phyloP scores from a whole-genome alignment of 2,888 invertebrate genomes.

The Zygogramma bicolorata region DNA sequence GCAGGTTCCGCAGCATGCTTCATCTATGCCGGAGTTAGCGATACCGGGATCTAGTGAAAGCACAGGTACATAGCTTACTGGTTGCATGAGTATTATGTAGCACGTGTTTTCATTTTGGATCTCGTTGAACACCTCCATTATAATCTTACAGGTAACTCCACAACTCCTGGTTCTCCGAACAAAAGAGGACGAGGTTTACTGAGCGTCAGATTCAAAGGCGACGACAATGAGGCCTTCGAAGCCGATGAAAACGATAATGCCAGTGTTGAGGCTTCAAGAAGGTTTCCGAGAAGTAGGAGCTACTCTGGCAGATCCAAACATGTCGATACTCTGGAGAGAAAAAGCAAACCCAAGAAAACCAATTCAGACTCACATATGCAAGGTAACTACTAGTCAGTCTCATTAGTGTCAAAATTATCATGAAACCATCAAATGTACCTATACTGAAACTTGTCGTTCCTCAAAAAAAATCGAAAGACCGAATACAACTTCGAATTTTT shows the following conservation, averaged over 20 bases:
- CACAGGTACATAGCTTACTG: constrained; percentile 32
- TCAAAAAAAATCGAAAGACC: too few relatives aligned
- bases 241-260: constrained; percentile 63
- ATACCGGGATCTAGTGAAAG: constrained; percentile 59
- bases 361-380: background rate
- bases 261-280: constrained; percentile 55
- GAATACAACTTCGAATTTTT: too few relatives aligned
- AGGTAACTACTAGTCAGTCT: background rate
- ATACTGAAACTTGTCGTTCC: too few relatives aligned
- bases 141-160: constrained; percentile 40
- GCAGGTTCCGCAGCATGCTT: constrained; percentile 66
- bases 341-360: constrained; percentile 38
- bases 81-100: background rate
- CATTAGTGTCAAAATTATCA: too few relatives aligned
- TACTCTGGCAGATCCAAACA: constrained; percentile 68
- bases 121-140: too few relatives aligned
- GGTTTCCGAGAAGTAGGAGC: constrained; percentile 69
- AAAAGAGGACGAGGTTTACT: constrained; percentile 64
- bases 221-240: constrained; percentile 67
- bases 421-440: too few relatives aligned
- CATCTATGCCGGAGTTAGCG: constrained; percentile 75
- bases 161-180: constrained; percentile 64
- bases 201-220: constrained; percentile 68
- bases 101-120: too few relatives aligned
- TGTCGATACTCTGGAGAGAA: constrained; percentile 59